Conservation (phyloP, 2,797 vertebrate genomes). For the Lerista edwardsae region DNA sequence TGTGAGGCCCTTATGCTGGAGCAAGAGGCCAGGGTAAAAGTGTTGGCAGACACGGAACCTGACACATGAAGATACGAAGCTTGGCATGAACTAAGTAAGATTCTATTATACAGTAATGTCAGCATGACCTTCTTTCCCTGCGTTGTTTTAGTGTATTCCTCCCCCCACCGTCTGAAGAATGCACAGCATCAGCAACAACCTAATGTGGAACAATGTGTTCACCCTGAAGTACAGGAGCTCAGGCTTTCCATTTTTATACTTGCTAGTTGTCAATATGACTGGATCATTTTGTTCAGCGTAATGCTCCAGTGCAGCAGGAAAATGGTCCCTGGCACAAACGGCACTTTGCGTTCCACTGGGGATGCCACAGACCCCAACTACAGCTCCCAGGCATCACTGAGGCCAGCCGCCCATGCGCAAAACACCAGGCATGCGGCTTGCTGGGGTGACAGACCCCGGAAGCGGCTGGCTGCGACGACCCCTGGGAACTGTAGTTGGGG, state of each 20-base stretch:
- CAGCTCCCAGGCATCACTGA: too few species aligned
- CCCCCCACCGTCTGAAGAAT: not conserved
- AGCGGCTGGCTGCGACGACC: too few species aligned
- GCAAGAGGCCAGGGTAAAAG: too few species aligned
- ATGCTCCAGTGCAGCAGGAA: conserved; percentile 9
- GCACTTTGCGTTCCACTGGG: too few species aligned
- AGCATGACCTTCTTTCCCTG: conserved; percentile 17
- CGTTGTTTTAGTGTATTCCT: conserved; percentile 33
- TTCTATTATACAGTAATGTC: conserved; percentile 32
- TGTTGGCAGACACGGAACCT: too few species aligned
- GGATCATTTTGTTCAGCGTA: conserved; percentile 73
- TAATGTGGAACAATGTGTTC: conserved; percentile 21
- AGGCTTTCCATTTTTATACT: conserved; percentile 50
- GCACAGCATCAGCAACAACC: conserved; percentile 13
- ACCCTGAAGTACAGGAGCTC: conserved; percentile 25
- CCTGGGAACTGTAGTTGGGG: too few species aligned
- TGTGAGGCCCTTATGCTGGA: too few species aligned
- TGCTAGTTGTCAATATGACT: conserved; percentile 52
- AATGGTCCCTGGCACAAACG: too few species aligned
- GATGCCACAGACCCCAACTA: too few species aligned
- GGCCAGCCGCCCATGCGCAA: too few species aligned
- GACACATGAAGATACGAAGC: not conserved
- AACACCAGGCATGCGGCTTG: too few species aligned
- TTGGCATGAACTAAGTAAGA: not conserved
- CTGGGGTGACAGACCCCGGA: too few species aligned